Conservation (phyloP, 2,797 vertebrate genomes). For the Picus viridis region DNA sequence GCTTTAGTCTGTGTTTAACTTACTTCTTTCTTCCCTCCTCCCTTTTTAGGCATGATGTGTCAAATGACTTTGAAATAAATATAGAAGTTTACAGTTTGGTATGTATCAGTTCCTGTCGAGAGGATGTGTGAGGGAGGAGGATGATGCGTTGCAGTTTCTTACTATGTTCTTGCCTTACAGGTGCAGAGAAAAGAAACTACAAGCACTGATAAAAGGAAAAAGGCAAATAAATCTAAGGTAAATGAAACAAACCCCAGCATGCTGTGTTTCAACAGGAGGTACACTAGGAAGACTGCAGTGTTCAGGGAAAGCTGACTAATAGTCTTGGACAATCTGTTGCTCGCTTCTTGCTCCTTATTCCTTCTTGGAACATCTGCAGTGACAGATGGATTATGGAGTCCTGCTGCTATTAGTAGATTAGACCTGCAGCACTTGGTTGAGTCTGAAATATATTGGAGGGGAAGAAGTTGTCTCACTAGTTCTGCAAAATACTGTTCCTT, state of each 20-base stretch:
- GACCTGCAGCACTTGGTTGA: not conserved
- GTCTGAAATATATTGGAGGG: not conserved
- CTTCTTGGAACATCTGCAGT: not conserved
- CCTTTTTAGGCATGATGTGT: constrained; percentile 85
- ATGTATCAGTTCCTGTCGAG: constrained; percentile 69
- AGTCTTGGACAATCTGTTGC: constrained; percentile 3
- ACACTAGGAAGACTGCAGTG: not conserved
- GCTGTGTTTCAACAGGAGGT: not conserved
- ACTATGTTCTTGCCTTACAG: constrained; percentile 70
- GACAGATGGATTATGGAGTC: constrained; percentile 19
- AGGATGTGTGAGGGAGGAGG: not conserved
- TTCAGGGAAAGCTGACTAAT: not conserved
- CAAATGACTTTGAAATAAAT: constrained; percentile 90
- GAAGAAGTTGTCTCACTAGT: not conserved
- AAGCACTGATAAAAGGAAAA: constrained; percentile 90
- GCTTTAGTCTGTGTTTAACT: not conserved
- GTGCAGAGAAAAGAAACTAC: constrained; percentile 87
- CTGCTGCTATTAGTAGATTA: not conserved
- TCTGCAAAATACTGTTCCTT: not conserved
- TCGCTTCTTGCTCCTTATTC: not conserved
- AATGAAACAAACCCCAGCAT: not conserved
- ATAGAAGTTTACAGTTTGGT: constrained; percentile 94
- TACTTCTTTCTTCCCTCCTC: not conserved
- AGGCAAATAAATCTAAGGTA: constrained; percentile 93
- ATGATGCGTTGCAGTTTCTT: not conserved